A percentile compares a stretch with the other conserved stretches of the same genome.
Conservation (phyloP, 2,797 vertebrate species). For the Numenius phaeopus region DNA sequence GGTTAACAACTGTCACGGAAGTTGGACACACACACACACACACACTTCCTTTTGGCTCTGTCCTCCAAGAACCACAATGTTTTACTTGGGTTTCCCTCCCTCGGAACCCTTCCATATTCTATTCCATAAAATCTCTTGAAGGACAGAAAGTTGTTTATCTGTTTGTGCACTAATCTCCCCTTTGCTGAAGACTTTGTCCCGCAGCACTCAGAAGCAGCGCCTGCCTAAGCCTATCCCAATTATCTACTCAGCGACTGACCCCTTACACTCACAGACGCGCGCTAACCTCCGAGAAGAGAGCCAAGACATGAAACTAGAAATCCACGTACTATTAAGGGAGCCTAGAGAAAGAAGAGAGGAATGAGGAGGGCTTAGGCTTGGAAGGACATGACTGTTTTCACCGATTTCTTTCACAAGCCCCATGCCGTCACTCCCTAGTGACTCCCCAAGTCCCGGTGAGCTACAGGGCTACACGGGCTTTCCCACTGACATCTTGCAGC, state of each 20-base stretch:
- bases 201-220: not conserved
- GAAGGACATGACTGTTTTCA: not conserved
- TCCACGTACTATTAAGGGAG: not conserved
- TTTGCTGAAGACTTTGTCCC: not conserved
- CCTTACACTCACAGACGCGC: not conserved
- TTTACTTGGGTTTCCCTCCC: not conserved
- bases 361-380: not conserved
- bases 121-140: not conserved
- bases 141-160: not conserved
- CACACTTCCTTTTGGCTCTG: not conserved
- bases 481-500: not conserved
- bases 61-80: accelerated
- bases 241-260: not conserved
- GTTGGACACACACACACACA: not conserved
- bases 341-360: not conserved
- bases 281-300: not conserved
- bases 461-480: accelerated
- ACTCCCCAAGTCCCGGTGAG: not conserved
- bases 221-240: not conserved
- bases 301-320: not conserved
- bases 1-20: not conserved
- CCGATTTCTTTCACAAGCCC: not conserved
- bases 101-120: not conserved
- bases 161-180: not conserved
- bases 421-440: not conserved